phyloP scores from a whole-genome alignment of 2,888 invertebrate genomes.

The Agonopterix alstromeriana region DNA sequence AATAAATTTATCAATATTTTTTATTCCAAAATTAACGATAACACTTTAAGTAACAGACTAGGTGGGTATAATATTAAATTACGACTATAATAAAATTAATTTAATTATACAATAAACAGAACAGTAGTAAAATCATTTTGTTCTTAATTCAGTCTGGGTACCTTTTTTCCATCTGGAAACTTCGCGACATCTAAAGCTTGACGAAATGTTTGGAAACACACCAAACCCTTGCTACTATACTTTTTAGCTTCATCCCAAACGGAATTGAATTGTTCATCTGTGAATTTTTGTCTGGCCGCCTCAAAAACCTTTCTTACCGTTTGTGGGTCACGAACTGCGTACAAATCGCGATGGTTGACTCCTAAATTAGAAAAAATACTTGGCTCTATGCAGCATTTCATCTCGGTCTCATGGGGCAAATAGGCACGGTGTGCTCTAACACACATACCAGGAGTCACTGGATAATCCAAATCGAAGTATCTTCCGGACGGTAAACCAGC shows the following conservation, averaged over 20 bases:
- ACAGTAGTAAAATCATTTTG: too few relatives aligned
- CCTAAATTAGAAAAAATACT: slow-evolving; percentile 25
- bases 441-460: slow-evolving; percentile 22
- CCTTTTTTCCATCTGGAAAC: too few relatives aligned
- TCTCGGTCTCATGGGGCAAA: slow-evolving; percentile 32
- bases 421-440: slow-evolving; percentile 24
- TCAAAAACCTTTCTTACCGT: slow-evolving; percentile 43
- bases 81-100: too few relatives aligned
- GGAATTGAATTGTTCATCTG: slow-evolving; percentile 47
- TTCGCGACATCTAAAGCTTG: background rate
- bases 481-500: slow-evolving; percentile 36
- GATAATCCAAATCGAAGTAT: slow-evolving; percentile 30
- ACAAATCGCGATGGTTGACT: slow-evolving; percentile 36
- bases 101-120: too few relatives aligned
- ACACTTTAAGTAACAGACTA: too few relatives aligned
- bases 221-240: slow-evolving; percentile 48
- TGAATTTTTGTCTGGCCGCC: slow-evolving; percentile 47
- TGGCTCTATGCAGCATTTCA: slow-evolving; percentile 25
- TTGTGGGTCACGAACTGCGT: slow-evolving; percentile 20
- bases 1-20: too few relatives aligned
- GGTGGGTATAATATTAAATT: too few relatives aligned
- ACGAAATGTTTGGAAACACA: slow-evolving; percentile 65
- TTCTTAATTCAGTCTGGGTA: too few relatives aligned
- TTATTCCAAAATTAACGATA: too few relatives aligned
- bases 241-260: slow-evolving; percentile 55